phyloP scores from a whole-genome alignment of 2,797 vertebrate genomes.

The Saguinus oedipus region DNA sequence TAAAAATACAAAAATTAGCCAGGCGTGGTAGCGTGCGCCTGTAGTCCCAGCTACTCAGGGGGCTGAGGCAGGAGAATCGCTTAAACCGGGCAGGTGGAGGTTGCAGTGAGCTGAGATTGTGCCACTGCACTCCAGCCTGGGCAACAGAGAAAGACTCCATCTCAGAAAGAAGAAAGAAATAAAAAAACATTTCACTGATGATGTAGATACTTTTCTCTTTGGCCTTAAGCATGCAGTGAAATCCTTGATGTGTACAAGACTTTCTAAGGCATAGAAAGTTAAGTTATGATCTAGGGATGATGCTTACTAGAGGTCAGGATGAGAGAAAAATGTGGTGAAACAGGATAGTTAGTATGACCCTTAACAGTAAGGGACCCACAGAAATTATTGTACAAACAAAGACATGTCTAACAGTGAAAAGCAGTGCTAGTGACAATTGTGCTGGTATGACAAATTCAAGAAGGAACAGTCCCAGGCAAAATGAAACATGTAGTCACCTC shows the following conservation, averaged over 20 bases:
- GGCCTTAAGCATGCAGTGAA: neutral
- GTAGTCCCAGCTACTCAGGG: too few species aligned
- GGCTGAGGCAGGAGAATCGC: too few species aligned
- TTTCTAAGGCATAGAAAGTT: neutral
- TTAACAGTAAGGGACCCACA: neutral
- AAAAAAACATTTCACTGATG: neutral
- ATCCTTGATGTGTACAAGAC: neutral
- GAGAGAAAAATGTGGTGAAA: neutral
- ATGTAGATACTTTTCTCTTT: neutral
- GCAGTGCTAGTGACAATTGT: neutral
- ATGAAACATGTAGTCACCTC: neutral
- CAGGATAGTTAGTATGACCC: neutral
- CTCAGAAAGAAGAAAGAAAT: too few species aligned
- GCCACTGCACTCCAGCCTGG: too few species aligned
- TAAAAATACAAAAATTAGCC: too few species aligned
- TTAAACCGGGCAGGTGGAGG: too few species aligned
- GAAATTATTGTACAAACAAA: neutral
- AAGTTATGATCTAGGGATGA: neutral
- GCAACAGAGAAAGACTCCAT: too few species aligned
- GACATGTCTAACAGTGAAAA: neutral
- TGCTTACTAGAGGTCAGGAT: neutral
- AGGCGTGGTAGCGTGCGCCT: accelerated
- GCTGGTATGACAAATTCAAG: neutral
- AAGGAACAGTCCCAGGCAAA: neutral
- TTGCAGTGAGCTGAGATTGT: too few species aligned